Evolutionary conservation across 53 echinoderm and acorn worm genomes (phyloP).

Genomic region (Antedon mediterranea): DNA sequence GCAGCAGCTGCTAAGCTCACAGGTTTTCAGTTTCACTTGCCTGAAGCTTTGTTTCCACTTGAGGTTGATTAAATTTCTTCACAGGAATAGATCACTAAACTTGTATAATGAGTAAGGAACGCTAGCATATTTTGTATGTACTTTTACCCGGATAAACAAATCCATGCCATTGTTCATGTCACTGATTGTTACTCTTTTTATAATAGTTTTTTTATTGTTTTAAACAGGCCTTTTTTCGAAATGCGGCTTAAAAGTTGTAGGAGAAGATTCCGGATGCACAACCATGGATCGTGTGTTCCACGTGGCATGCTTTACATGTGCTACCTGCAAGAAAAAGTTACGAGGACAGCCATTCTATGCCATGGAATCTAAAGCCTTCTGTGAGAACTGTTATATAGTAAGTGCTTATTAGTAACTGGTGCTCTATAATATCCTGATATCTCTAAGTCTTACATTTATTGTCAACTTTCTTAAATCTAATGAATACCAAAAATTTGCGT

Average conservation of each 20-base stretch:
- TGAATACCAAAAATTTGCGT: too few species aligned
- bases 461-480: too few species aligned
- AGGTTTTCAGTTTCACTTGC: background rate
- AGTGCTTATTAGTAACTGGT: background rate
- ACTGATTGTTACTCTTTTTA: background rate
- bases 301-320: conserved; percentile 81
- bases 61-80: background rate
- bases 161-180: too few species aligned
- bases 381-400: conserved; percentile 85
- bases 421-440: too few species aligned
- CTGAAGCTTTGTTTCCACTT: background rate
- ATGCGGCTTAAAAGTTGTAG: conserved; percentile 69
- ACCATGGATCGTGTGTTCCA: conserved; percentile 99
- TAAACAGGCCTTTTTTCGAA: conserved; percentile 68
- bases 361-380: conserved; percentile 86
- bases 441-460: too few species aligned
- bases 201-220: background rate
- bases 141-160: too few species aligned
- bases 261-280: conserved; percentile 90
- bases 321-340: conserved; percentile 66
- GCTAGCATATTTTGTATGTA: too few species aligned
- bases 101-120: background rate
- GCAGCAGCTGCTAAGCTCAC: background rate
- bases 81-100: background rate
- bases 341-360: conserved; percentile 90